phyloP scores from a whole-genome alignment of 2,113 vertebrate genomes.

The Amazona guildingii region DNA sequence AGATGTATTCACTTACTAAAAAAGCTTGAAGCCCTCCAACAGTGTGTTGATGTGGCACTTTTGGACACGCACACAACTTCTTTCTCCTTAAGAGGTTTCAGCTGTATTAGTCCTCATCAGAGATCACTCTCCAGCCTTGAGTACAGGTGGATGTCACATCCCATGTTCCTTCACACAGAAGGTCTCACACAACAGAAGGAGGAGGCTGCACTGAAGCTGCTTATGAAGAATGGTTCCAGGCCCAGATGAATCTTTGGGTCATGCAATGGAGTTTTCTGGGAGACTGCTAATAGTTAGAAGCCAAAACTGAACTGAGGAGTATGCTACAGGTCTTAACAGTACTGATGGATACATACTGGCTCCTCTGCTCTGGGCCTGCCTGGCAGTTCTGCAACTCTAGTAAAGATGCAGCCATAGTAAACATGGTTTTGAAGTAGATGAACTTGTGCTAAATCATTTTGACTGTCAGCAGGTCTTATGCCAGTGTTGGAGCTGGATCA shows the following conservation, averaged over 20 bases:
- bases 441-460: not conserved
- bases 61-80: rapidly evolving
- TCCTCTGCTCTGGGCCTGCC: not conserved
- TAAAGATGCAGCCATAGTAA: not conserved
- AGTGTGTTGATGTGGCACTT: not conserved
- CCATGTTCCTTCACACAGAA: not conserved
- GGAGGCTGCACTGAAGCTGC: not conserved
- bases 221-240: not conserved
- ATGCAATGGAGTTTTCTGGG: not conserved
- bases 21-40: not conserved
- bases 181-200: not conserved
- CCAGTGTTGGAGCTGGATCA: not conserved
- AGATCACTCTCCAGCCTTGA: not conserved
- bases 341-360: not conserved
- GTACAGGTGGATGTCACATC: not conserved
- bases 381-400: rapidly evolving
- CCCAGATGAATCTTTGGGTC: not conserved
- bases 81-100: not conserved
- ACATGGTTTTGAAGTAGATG: not conserved
- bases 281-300: not conserved
- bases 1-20: not conserved
- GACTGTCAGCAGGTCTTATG: not conserved
- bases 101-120: not conserved
- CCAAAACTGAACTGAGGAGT: not conserved
- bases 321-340: not conserved